These are phyloP conservation scores for Astreopora myriophthalma DNA, from an alignment of 64 coral and sea anemone genomes.

Conservation along the genomic window DNA sequence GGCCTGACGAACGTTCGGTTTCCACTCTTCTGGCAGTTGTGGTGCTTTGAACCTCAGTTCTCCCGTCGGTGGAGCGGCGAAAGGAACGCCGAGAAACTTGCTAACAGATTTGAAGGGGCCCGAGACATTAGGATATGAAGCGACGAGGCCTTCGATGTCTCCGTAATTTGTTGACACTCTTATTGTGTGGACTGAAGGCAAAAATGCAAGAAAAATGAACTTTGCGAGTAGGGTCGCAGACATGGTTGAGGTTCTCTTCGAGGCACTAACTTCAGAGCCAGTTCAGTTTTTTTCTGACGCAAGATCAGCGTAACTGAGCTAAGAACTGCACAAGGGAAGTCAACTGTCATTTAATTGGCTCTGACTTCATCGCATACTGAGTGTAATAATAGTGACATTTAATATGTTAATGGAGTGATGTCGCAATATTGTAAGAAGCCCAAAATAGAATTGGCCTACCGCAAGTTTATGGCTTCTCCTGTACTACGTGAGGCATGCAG, in stretches of 20 bases:
- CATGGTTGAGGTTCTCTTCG: not conserved
- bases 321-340: no score
- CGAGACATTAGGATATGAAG: not conserved
- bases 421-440: no score
- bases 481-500: no score
- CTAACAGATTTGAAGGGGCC: not conserved
- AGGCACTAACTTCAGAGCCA: no score
- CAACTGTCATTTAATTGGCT: no score
- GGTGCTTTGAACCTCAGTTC: constrained; percentile 44
- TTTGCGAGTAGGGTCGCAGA: not conserved
- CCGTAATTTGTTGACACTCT: constrained; percentile 48
- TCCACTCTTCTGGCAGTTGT: constrained; percentile 7
- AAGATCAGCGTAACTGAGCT: no score
- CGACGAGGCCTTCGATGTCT: not conserved
- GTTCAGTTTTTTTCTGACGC: no score
- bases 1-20: constrained; percentile 18
- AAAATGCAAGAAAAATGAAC: not conserved
- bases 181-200: not conserved
- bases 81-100: constrained; percentile 59
- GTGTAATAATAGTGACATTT: no score
- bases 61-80: constrained; percentile 18
- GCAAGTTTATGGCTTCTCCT: no score
- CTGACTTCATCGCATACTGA: no score
- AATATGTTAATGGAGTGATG: no score
- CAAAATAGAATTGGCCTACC: no score